Percentiles rank a stretch among this genome's conserved stretches.
Evolutionary conservation across 2,113 vertebrate species (phyloP).

Genomic region (Micromys minutus): DNA sequence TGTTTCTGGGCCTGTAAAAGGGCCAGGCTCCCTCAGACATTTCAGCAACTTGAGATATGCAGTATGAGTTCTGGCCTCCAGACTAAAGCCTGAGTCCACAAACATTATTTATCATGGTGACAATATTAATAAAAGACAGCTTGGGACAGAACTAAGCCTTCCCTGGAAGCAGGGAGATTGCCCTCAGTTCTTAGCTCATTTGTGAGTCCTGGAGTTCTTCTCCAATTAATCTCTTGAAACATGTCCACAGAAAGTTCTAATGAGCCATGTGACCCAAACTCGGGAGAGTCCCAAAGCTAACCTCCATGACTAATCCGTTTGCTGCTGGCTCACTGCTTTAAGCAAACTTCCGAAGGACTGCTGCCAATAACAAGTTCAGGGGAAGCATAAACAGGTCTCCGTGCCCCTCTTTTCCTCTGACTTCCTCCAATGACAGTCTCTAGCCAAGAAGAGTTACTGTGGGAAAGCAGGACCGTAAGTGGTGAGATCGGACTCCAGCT

Average conservation of each 20-base stretch:
- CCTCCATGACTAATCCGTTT: not conserved
- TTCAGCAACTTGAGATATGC: not conserved
- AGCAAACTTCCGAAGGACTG: not conserved
- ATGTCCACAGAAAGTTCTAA: not conserved
- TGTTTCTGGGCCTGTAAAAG: not conserved
- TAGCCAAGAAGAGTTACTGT: conserved; percentile 6
- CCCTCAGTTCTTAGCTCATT: not conserved
- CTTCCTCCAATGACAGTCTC: conserved; percentile 33
- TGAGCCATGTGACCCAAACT: not conserved
- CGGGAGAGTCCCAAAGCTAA: conserved; percentile 6
- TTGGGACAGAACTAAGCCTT: not conserved
- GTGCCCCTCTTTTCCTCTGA: not conserved
- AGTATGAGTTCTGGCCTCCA: not conserved
- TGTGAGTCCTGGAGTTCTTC: conserved; percentile 9
- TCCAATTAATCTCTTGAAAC: conserved; percentile 6
- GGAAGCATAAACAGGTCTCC: not conserved
- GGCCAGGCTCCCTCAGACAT: not conserved
- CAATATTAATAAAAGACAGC: not conserved
- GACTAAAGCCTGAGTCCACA: not conserved
- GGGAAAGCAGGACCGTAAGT: not conserved
- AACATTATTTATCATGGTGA: not conserved
- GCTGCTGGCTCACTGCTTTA: not conserved
- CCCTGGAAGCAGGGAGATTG: not conserved
- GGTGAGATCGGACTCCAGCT: not conserved
- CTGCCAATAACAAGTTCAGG: conserved; percentile 14